These are phyloP conservation scores for Luffia ferchaultella DNA, from an alignment of 2,888 invertebrate genomes.

Conservation along the genomic window DNA sequence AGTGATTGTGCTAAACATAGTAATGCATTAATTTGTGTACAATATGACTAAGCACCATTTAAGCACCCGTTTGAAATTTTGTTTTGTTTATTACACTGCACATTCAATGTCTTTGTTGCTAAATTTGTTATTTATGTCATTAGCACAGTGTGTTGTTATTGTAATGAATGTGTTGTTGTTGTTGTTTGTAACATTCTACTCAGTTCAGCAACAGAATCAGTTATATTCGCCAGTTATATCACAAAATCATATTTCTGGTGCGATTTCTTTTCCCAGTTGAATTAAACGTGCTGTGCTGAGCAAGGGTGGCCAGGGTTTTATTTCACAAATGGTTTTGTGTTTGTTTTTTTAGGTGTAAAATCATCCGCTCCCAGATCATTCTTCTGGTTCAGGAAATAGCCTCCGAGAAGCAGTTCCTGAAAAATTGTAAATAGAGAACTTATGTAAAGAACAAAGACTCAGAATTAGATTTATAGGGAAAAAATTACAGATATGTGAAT, in stretches of 20 bases:
- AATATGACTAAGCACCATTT: too few relatives aligned
- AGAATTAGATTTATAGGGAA: conserved; percentile 57
- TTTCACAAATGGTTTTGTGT: conserved; percentile 48
- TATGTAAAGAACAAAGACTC: conserved; percentile 61
- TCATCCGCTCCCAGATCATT: conserved; percentile 64
- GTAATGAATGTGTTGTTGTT: background rate
- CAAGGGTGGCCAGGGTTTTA: conserved; percentile 34
- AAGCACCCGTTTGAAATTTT: background rate
- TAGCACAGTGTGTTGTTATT: background rate
- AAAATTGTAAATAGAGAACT: conserved; percentile 54
- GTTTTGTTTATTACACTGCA: background rate
- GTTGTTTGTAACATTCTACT: background rate
- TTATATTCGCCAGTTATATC: background rate
- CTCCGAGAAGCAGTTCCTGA: conserved; percentile 52
- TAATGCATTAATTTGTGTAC: too few relatives aligned
- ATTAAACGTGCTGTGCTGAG: conserved; percentile 5
- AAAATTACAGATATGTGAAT: conserved; percentile 34
- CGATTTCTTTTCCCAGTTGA: too few relatives aligned
- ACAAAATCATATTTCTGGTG: too few relatives aligned
- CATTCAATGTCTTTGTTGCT: background rate
- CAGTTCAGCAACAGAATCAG: background rate
- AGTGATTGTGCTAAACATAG: too few relatives aligned
- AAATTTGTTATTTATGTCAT: background rate
- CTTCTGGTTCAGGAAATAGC: conserved; percentile 67
- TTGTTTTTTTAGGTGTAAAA: conserved; percentile 61